Base-by-base conservation (phyloP, 2,888 invertebrate species). In the Smittia sp. region DNA sequence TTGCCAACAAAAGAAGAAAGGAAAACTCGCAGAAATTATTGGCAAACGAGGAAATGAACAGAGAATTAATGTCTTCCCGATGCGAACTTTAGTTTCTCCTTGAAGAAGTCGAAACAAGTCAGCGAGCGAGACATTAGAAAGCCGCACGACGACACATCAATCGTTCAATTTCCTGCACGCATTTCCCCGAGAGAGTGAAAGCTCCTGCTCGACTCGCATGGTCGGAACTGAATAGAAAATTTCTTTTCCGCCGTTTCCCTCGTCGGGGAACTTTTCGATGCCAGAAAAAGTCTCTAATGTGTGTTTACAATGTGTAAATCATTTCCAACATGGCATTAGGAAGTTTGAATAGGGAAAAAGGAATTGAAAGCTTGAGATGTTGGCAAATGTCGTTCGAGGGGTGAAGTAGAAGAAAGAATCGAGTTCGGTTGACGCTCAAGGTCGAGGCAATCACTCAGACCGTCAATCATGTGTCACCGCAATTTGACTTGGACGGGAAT, bases 81-180 rank as follows among this genome's bases (percentile, higher is more conserved):
- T 6, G n/a, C 2, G 52, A 46, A 3, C 52, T 46, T 46, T 9
- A 46, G 13, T 11, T 62, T 62, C 20, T 11, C 20, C 24, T 24
- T 15, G 4, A 62, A 62, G 24, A 20, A 46, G n/a, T 46, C 18
- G 3, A 68, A 68, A 68, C 20, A 7, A 24, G 41, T 41, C 25
- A 13, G 41, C 67, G 41, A 11, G 67, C 38, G 41, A 11, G 39
- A 65, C 38, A 41, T 9, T 25, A 7, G 24, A 24, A 68, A 62
- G 13, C 11, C 22, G n/a, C 68, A 68, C 46, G 46, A 46, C 41
- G 68, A 68, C 68, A 68, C 41, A 68, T 68, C 68, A 68, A 68
- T 68, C 68, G 68, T 68, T 68, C 68, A 68, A 68, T 68, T 68
- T 68, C 68, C 68, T 68, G 68, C 68, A 68, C 68, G 46, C 68